Base-by-base conservation (phyloP, 2,113 vertebrate genomes). In the Vulpes lagopus region DNA sequence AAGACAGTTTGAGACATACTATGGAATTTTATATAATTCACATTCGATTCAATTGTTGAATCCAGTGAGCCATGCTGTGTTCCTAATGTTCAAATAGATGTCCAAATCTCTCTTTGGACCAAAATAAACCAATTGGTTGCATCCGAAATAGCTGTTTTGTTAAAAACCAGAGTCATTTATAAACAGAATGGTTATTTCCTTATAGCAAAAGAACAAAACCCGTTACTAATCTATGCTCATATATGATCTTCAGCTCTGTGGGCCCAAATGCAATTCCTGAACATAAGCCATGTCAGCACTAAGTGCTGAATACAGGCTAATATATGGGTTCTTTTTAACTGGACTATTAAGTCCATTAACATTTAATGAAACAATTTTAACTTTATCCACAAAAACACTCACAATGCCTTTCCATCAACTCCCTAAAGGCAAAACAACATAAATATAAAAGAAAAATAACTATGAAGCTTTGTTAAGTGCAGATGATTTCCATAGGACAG, bases 311-410 rank as follows among this genome's bases (percentile, higher is more conserved):
- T 85, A 79, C 22, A 91, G 59, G 60, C 85, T 97, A 97, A 98
- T 98, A 81, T 19, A 90, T 51, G 23, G 73, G n/a, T 49, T 97
- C 85, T 98, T 96, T 97, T 98, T 69, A 97, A 89, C 79, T 98
- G 91, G 93, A 95, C 92, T 97, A 96, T 98, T 98, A 95, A 55
- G 88, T 35, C 92, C 96, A 98, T 98, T 98, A 98, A 96, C 71
- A 96, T 98, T 98, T 97, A 96, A 98, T 94, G 92, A 98, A 98
- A 97, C 62, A 43, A 95, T 84, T 98, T 97, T 93, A 89, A 94
- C 92, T 94, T 98, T 94, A 80, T 0, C 30, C 86, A 95, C 38
- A 94, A 97, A 91, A 95, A 84, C 30, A 93, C 25, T 32, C 16
- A 53, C 78, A 78, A 8, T 83, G 49, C 84, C 97, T 97, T 92